Conservation (phyloP, 2,113 vertebrate species). For the Alouatta palliata region DNA sequence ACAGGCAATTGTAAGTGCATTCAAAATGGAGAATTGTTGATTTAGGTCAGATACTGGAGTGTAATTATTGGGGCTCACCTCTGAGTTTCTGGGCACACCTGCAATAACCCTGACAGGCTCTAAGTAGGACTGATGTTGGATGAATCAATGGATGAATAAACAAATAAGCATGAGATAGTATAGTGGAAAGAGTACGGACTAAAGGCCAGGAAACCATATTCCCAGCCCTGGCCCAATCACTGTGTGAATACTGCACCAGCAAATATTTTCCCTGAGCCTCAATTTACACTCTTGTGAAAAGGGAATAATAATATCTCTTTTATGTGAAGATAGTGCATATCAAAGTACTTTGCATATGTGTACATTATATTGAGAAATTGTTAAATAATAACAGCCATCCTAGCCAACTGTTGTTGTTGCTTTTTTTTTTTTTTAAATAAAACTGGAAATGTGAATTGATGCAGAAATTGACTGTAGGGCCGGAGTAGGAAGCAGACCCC, state of each 20-base stretch:
- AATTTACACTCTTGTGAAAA: not conserved
- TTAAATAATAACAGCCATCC: not conserved
- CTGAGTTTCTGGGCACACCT: not conserved
- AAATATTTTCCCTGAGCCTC: not conserved
- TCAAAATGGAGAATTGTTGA: slow-evolving; percentile 24
- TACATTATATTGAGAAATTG: not conserved
- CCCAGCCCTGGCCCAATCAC: not conserved
- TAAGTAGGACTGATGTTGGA: not conserved
- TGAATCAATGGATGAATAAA: not conserved
- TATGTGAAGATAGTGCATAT: not conserved
- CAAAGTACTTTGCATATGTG: not conserved
- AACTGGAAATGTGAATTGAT: not conserved
- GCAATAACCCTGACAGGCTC: not conserved
- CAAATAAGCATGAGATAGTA: not conserved
- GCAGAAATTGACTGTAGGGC: not conserved
- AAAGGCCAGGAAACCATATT: not conserved
- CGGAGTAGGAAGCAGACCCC: not conserved
- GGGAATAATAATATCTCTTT: not conserved
- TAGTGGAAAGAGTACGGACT: not conserved
- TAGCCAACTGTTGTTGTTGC: not conserved
- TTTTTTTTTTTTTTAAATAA: not conserved
- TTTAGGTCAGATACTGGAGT: not conserved
- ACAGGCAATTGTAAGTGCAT: slow-evolving; percentile 38
- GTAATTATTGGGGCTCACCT: not conserved
- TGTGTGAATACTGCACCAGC: not conserved